Base-by-base conservation (phyloP, 2,113 vertebrate genomes). In the Gadus macrocephalus region DNA sequence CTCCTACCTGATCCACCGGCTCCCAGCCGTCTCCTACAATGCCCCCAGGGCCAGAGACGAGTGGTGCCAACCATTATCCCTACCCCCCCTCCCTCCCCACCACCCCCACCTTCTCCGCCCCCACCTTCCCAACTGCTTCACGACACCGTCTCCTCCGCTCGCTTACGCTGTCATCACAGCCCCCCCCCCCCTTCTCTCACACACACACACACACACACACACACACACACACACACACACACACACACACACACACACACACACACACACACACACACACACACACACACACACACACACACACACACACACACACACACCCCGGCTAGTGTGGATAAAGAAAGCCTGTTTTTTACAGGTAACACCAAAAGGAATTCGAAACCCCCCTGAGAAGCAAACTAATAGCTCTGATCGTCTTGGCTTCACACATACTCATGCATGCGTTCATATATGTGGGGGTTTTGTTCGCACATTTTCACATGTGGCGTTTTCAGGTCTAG, bases 1-100 rank as follows among this genome's bases (percentile, higher is more conserved):
- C 87, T 84, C 85, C 78, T 75, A 83, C 79, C 81, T 85, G 79
- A 88, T 74, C 73, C 56, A 9, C 70, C 77, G 76, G 80, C 76
- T 78, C 75, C 42, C 42, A 77, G 74, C 79, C 69, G 68, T 77
- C 76, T 85, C 84, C 68, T 58, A 78, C 35, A 84, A 77, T 27
- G 73, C 79, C 83, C 79, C 69, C 56, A 38, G 85, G 82, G 79
- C 75, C 42, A 77, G 58, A 82, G 72, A 70, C 72, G 62, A 73
- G 69, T 49, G 71, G 76, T 77, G 81, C 84, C 79, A 87, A 78
- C 81, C 65, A 42, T 73, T 75, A 82, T 81, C 67, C 53, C 64
- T 61, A 69, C 72, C n/a, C 15, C 42, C 19, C 65, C 59, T 55
- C 25, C 69, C 65, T 35, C 70, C 67, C 71, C 74, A n/a, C n/a